Evolutionary conservation across 2,113 vertebrate genomes (phyloP).

Genomic region (Alligator mississippiensis): DNA sequence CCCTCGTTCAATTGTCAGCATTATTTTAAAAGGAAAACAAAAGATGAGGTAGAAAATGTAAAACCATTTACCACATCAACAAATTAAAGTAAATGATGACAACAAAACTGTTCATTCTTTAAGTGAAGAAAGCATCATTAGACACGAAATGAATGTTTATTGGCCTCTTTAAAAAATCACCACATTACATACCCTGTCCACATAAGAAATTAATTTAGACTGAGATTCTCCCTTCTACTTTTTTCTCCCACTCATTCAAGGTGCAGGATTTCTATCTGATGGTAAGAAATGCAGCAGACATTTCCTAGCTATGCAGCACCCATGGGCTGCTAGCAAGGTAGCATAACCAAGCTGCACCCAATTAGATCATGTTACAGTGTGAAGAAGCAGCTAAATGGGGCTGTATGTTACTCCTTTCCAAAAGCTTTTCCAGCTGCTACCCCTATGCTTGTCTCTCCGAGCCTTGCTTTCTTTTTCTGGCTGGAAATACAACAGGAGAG

Average conservation of each 20-base stretch:
- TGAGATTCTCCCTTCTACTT: background rate
- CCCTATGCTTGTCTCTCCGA: background rate
- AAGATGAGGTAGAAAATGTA: background rate
- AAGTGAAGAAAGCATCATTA: background rate
- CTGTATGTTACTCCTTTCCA: background rate
- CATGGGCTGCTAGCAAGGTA: background rate
- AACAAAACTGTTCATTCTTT: background rate
- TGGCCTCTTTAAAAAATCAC: background rate
- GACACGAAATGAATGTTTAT: background rate
- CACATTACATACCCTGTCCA: background rate
- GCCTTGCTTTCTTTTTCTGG: background rate
- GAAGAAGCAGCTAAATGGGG: background rate
- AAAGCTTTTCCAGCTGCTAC: background rate
- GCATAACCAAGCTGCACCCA: background rate
- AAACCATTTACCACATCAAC: background rate
- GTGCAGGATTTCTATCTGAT: background rate
- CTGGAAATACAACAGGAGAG: background rate
- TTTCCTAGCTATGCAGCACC: background rate
- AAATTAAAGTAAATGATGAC: background rate
- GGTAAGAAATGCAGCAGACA: background rate
- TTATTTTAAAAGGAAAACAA: background rate
- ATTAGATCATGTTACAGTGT: accelerated
- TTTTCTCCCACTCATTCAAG: background rate
- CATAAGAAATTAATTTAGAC: background rate
- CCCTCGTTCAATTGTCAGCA: background rate